These are phyloP conservation scores for Cephalopachus bancanus DNA, from an alignment of 2,797 vertebrate genomes.

Conservation along the genomic window DNA sequence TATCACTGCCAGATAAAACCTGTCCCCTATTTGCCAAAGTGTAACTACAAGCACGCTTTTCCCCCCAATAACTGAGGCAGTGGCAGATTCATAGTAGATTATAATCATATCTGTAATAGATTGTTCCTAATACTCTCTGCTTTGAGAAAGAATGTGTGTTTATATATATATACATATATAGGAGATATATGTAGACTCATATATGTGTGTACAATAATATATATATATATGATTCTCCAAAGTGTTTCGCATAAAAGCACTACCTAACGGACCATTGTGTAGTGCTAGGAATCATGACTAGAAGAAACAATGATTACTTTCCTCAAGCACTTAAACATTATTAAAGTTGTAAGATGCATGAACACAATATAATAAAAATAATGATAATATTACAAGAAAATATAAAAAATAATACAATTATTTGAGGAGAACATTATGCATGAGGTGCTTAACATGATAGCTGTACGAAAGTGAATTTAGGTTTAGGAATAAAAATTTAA, in stretches of 20 bases:
- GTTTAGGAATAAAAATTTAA: neutral
- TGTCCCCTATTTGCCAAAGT: neutral
- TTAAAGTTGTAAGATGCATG: accelerated
- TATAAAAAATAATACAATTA: neutral
- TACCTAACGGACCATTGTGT: accelerated
- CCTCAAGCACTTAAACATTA: accelerated
- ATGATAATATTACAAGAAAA: accelerated
- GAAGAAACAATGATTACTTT: neutral
- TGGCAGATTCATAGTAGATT: accelerated
- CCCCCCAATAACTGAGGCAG: accelerated
- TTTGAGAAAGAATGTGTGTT: neutral
- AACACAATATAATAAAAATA: no score
- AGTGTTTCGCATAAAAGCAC: no score
- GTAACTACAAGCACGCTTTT: neutral
- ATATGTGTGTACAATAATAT: neutral
- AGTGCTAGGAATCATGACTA: accelerated
- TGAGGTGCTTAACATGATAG: neutral
- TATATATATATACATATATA: neutral
- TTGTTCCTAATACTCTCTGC: neutral
- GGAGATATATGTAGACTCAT: neutral
- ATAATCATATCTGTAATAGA: no score
- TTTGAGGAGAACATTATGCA: neutral
- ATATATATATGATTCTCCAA: accelerated
- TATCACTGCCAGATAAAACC: neutral
- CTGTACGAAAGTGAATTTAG: neutral